Percentiles rank a stretch among this genome's conserved stretches.
These are phyloP conservation scores for Saturnia japonica DNA, from an alignment of 2,888 invertebrate genomes.

Conservation along the genomic window DNA sequence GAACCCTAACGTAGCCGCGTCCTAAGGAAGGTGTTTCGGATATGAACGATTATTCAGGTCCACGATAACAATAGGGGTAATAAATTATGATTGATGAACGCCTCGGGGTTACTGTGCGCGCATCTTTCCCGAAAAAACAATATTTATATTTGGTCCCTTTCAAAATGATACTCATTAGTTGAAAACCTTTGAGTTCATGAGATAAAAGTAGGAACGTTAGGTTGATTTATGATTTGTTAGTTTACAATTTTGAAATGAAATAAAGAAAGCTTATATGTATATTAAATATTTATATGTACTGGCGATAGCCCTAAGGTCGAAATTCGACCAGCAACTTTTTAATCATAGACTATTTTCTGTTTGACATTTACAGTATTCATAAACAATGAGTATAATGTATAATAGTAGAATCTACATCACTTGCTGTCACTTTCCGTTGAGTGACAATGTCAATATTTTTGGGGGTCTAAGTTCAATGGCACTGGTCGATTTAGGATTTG, in stretches of 20 bases:
- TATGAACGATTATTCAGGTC: constrained; percentile 77
- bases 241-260: not conserved
- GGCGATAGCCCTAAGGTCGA: no score
- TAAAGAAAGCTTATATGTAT: not conserved
- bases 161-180: constrained; percentile 21
- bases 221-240: constrained; percentile 1
- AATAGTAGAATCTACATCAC: no score
- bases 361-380: no score
- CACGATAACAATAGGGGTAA: constrained; percentile 73
- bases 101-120: constrained; percentile 48
- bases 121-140: constrained; percentile 64
- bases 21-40: constrained; percentile 73
- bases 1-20: constrained; percentile 45
- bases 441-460: no score
- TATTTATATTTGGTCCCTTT: constrained; percentile 46
- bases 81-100: constrained; percentile 80
- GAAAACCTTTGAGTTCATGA: constrained; percentile 5
- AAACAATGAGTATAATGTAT: no score
- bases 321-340: no score
- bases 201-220: not conserved
- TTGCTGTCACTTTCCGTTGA: no score
- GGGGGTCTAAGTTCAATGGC: no score
- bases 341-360: no score
- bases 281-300: no score
- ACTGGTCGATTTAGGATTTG: no score